Evolutionary conservation across 2,797 vertebrate genomes (phyloP).

Genomic region (Eutrigla gurnardus): DNA sequence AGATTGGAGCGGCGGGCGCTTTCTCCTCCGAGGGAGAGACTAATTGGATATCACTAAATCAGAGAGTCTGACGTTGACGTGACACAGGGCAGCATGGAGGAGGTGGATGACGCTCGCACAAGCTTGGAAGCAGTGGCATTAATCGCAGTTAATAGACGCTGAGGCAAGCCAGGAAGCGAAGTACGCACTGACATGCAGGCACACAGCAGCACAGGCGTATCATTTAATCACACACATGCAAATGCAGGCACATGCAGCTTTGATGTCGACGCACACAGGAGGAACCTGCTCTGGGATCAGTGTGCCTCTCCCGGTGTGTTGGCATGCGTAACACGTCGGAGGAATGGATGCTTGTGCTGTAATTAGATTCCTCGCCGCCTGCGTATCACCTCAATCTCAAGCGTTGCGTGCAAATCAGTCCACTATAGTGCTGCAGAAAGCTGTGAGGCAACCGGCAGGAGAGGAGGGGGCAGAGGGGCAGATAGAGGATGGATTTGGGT

Average conservation of each 20-base stretch:
- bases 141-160: slow-evolving; percentile 15
- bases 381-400: slow-evolving; percentile 34
- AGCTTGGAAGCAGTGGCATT: slow-evolving; percentile 36
- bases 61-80: slow-evolving; percentile 50
- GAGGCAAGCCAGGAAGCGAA: slow-evolving; percentile 14
- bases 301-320: background rate
- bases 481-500: slow-evolving; percentile 18
- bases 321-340: slow-evolving; percentile 22
- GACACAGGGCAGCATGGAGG: slow-evolving; percentile 33
- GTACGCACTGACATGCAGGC: background rate
- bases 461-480: slow-evolving; percentile 15
- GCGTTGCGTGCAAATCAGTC: slow-evolving; percentile 36
- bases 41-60: slow-evolving; percentile 79
- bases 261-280: background rate
- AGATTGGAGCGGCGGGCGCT: slow-evolving; percentile 49
- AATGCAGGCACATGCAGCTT: too few relatives aligned
- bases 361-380: slow-evolving; percentile 41
- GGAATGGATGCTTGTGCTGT: slow-evolving; percentile 26
- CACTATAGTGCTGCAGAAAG: background rate
- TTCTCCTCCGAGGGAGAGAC: slow-evolving; percentile 51
- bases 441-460: background rate
- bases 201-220: background rate
- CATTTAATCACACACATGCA: background rate
- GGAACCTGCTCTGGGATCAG: background rate
- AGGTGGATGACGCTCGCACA: slow-evolving; percentile 12